These are phyloP conservation scores for Microchrysa polita DNA, from an alignment of 2,888 invertebrate species.

Conservation along the genomic window DNA sequence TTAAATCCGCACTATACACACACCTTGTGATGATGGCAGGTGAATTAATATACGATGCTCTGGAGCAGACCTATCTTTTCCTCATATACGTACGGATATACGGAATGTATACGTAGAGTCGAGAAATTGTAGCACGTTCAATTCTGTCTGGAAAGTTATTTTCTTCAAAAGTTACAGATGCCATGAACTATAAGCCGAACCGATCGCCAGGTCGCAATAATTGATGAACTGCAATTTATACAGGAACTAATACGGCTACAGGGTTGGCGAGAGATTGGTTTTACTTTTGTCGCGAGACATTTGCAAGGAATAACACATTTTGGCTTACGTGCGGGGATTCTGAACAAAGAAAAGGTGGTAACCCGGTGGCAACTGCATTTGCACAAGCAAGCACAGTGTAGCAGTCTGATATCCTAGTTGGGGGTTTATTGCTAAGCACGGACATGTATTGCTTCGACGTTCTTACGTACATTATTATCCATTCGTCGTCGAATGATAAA, in stretches of 20 bases:
- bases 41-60: conserved; percentile 38
- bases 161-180: conserved; percentile 40
- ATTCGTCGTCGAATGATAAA: conserved; percentile 22
- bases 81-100: background rate
- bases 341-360: too few species aligned
- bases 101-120: background rate
- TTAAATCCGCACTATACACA: conserved; percentile 38
- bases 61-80: background rate
- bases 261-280: background rate
- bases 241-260: conserved; percentile 14
- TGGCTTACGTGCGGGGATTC: too few species aligned
- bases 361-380: background rate
- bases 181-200: conserved; percentile 13
- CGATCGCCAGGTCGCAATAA: conserved; percentile 46
- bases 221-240: conserved; percentile 50
- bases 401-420: background rate
- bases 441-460: conserved; percentile 15
- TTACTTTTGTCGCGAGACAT: background rate
- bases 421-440: conserved; percentile 20
- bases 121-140: conserved; percentile 26
- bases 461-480: conserved; percentile 13
- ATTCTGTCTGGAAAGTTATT: conserved; percentile 41
- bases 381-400: too few species aligned
- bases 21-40: conserved; percentile 36
- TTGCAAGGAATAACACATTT: background rate